Evolutionary conservation across 2,113 vertebrate genomes (phyloP).

Genomic region (Grallaria varia): DNA sequence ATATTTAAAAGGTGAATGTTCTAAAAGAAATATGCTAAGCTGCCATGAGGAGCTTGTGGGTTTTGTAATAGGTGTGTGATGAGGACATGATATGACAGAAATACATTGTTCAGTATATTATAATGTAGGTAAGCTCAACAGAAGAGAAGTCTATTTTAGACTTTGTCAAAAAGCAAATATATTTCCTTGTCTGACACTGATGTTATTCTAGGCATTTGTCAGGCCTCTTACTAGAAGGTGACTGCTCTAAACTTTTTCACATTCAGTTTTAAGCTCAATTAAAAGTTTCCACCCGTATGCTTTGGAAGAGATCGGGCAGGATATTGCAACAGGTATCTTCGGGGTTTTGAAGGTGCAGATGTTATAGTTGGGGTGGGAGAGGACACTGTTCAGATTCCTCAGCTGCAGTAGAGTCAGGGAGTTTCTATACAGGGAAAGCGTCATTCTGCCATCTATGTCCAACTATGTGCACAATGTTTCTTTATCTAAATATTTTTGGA

Average conservation of each 20-base stretch:
- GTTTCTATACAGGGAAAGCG: not conserved
- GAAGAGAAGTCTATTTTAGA: not conserved
- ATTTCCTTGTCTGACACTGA: not conserved
- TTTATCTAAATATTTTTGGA: not conserved
- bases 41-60: not conserved
- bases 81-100: not conserved
- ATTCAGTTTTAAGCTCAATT: not conserved
- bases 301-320: not conserved
- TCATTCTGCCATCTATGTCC: not conserved
- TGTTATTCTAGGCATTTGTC: not conserved
- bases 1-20: slow-evolving; percentile 17
- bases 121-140: not conserved
- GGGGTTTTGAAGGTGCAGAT: not conserved
- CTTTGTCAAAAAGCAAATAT: not conserved
- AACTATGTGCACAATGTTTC: not conserved
- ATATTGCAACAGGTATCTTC: not conserved
- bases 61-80: not conserved
- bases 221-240: not conserved
- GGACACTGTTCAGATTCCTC: not conserved
- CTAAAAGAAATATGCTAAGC: not conserved
- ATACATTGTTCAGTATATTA: not conserved
- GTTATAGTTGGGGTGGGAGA: not conserved
- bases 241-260: not conserved
- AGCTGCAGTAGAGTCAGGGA: not conserved
- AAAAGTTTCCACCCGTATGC: not conserved